Base-by-base conservation (phyloP, 2,888 invertebrate species). In the Monoplex corrugatus region DNA sequence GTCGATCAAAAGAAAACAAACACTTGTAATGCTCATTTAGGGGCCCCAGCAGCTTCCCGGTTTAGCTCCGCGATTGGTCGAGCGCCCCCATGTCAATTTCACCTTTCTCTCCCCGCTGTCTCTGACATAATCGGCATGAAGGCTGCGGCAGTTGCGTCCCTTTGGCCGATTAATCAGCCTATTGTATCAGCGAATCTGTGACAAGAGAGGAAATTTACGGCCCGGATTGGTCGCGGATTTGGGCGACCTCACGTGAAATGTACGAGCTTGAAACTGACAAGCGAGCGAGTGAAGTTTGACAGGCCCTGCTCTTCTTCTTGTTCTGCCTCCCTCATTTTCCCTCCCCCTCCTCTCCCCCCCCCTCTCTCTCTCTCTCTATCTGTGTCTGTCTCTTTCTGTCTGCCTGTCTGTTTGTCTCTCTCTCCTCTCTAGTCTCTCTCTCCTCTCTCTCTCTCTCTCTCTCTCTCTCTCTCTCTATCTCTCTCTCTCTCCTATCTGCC, bases 161-260 rank as follows among this genome's bases (percentile, higher is more conserved):
- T 57, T 57, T 57, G 57, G 63, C 63, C 85, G 85, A 85, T 85
- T 57, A 57, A 85, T 85, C 85, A 85, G 50, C 57, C 85, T 57
- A 57, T 57, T 85, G 85, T 85, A 85, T 85, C 85, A 40, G 85
- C 40, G 38, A 8, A 85, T 85, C 85, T 85, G 38, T 85, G 85
- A 85, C 85, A 85, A 80, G 84, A 35, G 35, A 63, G 8, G 63
- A 83, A 57, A 85, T 85, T 85, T 85, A 85, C 85, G 85, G 57
- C 57, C 40, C 57, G 85, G 85, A 85, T 57, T 85, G 85, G 57
- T 38, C 35, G 85, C 35, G 85, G 85, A 57, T 85, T 63, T 57
- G 35, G 85, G 57, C 63, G 57, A 40, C 85, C 85, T 40, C 85
- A 85, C 85, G 85, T 85, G 85, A 57, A 85, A 85, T 85, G 57